These are phyloP conservation scores for Rhodinocichla rosea DNA, from an alignment of 2,113 vertebrate genomes.

Conservation along the genomic window DNA sequence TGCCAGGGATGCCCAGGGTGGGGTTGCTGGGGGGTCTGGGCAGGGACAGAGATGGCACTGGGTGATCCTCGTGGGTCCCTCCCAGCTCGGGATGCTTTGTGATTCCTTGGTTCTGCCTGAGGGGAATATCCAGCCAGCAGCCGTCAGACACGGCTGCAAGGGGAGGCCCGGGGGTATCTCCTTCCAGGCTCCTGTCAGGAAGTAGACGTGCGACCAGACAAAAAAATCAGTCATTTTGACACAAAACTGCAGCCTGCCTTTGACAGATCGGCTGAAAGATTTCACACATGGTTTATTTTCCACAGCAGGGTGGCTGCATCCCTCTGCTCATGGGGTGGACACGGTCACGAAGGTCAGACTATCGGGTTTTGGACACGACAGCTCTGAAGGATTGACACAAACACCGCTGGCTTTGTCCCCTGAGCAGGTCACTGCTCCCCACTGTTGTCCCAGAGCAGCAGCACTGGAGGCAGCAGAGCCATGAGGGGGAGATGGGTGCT, in stretches of 20 bases:
- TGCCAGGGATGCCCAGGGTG: background rate
- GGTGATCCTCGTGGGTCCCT: rapidly evolving
- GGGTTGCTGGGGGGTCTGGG: rapidly evolving
- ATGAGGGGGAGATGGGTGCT: rapidly evolving
- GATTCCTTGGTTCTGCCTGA: background rate
- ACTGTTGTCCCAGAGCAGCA: background rate
- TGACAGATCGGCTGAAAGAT: rapidly evolving
- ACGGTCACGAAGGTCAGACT: rapidly evolving
- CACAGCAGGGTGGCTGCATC: background rate
- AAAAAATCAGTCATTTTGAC: background rate
- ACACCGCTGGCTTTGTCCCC: background rate
- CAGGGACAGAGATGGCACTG: rapidly evolving
- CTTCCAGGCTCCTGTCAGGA: background rate
- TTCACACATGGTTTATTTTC: rapidly evolving
- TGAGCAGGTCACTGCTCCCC: background rate
- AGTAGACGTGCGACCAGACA: background rate
- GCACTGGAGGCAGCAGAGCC: too few relatives aligned
- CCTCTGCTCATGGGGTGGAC: rapidly evolving
- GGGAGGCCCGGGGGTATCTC: background rate
- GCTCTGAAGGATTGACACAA: background rate
- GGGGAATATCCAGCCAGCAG: background rate
- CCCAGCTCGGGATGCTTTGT: background rate
- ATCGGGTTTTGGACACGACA: rapidly evolving
- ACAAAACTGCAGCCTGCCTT: background rate
- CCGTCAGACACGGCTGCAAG: background rate